These are phyloP conservation scores for Boloria euphrosyne DNA, from an alignment of 2,888 invertebrate species.

Conservation along the genomic window DNA sequence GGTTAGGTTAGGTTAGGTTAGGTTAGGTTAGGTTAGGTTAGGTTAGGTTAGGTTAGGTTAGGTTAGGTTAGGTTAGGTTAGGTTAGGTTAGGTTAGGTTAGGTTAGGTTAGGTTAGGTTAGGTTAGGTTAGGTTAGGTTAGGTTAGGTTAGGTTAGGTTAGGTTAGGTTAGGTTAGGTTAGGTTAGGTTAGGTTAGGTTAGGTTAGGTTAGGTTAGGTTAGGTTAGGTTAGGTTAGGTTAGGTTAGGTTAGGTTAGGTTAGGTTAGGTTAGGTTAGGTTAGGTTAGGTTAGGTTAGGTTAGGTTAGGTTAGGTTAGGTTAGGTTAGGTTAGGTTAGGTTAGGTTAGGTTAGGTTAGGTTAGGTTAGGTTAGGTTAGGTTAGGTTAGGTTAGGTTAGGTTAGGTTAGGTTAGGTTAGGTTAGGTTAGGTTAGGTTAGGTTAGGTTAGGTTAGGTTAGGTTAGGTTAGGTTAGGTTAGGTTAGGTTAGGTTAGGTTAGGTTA, in stretches of 20 bases:
- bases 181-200: constrained; percentile 43
- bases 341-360: no score
- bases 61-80: no score
- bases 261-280: constrained; percentile 41
- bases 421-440: constrained; percentile 35
- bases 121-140: constrained; percentile 39
- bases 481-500: constrained; percentile 31
- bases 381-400: constrained; percentile 24
- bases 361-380: constrained; percentile 38
- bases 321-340: constrained; percentile 39
- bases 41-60: constrained; percentile 41
- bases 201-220: constrained; percentile 43
- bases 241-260: constrained; percentile 42
- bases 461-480: constrained; percentile 21
- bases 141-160: constrained; percentile 33
- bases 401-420: constrained; percentile 35
- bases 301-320: constrained; percentile 42
- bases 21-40: constrained; percentile 41
- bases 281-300: constrained; percentile 42
- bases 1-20: constrained; percentile 42
- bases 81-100: constrained; percentile 38
- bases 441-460: constrained; percentile 31
- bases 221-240: constrained; percentile 43
- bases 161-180: constrained; percentile 41
- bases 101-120: constrained; percentile 39